Percentiles rank a stretch among this genome's conserved stretches.
Conservation (phyloP, 2,888 invertebrate species). For the Norana najaformis region DNA sequence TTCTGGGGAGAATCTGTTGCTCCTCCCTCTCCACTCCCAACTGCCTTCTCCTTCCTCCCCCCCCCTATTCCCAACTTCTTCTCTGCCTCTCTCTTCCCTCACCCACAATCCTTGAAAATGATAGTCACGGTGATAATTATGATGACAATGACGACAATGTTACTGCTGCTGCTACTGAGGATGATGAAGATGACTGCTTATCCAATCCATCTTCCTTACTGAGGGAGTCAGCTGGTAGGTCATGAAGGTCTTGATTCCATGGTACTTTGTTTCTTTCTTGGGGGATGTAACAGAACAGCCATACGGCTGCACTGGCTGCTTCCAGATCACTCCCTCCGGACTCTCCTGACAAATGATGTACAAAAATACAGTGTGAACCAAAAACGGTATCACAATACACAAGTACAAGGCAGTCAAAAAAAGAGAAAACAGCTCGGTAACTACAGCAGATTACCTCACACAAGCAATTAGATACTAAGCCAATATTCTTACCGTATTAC, state of each 20-base stretch:
- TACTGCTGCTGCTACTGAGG: too few relatives aligned
- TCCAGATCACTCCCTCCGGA: constrained; percentile 79
- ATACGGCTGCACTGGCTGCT: constrained; percentile 75
- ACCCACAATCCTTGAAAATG: background rate
- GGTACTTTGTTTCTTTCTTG: constrained; percentile 95
- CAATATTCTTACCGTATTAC: background rate
- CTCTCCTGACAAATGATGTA: constrained; percentile 64
- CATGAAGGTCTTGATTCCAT: constrained; percentile 94
- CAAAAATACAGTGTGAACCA: background rate
- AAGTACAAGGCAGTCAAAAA: background rate
- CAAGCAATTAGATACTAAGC: too few relatives aligned
- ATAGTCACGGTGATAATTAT: too few relatives aligned
- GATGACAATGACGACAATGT: too few relatives aligned
- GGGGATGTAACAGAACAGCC: constrained; percentile 88
- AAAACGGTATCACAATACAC: background rate
- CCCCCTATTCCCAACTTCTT: too few relatives aligned
- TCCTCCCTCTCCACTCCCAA: too few relatives aligned
- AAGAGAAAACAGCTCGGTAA: background rate
- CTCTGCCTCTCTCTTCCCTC: background rate
- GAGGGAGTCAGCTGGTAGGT: constrained; percentile 94
- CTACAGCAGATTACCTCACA: too few relatives aligned
- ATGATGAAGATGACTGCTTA: background rate
- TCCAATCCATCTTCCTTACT: constrained; percentile 60
- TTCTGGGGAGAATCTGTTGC: too few relatives aligned
- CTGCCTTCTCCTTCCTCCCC: too few relatives aligned